Percentiles rank a stretch among this genome's conserved stretches.
These are phyloP conservation scores for Synodontis membranacea DNA, from an alignment of 2,113 vertebrate species.

Conservation along the genomic window DNA sequence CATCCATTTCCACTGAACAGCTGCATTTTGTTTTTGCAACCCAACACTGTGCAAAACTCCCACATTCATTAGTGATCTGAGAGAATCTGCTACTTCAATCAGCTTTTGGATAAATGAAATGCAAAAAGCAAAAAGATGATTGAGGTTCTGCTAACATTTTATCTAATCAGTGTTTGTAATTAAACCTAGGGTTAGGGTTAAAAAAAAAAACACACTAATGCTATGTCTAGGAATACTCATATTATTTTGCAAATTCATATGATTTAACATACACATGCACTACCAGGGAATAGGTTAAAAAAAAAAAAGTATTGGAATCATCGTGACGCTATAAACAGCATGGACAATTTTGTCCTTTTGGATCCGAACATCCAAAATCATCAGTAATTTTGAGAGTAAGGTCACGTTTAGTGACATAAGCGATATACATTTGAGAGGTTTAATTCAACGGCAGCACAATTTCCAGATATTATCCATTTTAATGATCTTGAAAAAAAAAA, in stretches of 20 bases:
- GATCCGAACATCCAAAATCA: not conserved
- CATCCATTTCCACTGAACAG: not conserved
- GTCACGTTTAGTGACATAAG: not conserved
- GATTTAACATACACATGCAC: not conserved
- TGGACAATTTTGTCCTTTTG: not conserved
- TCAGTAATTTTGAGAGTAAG: conserved; percentile 1
- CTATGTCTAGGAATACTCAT: not conserved
- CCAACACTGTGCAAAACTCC: not conserved
- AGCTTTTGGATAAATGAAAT: not conserved
- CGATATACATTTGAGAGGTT: not conserved
- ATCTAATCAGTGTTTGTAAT: not conserved
- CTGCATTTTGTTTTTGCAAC: not conserved
- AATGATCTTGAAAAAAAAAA: not conserved
- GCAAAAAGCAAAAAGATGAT: not conserved
- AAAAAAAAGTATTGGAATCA: not conserved
- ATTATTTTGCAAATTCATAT: not conserved
- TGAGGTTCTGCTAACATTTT: not conserved
- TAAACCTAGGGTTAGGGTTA: not conserved
- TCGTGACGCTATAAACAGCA: not conserved
- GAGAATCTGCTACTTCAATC: not conserved
- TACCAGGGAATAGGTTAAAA: too few species aligned
- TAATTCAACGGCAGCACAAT: not conserved
- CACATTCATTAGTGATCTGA: not conserved
- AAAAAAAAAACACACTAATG: not conserved
- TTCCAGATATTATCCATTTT: not conserved